A percentile compares a stretch with the other conserved stretches of the same genome.
Evolutionary conservation across 2,113 vertebrate species (phyloP).

Genomic region (Bubo bubo): DNA sequence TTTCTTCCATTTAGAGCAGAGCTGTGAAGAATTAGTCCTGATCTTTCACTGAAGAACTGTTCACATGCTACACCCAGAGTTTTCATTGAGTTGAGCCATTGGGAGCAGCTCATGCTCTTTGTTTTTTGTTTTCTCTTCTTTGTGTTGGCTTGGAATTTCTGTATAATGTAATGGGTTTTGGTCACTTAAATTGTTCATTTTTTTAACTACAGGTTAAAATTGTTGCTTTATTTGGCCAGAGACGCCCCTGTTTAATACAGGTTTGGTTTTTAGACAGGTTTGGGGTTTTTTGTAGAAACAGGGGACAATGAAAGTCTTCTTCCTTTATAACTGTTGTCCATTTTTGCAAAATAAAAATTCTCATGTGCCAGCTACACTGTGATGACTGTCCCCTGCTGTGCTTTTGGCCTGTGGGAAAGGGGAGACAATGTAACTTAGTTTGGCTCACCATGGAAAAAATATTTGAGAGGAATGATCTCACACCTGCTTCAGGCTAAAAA

Average conservation of each 20-base stretch:
- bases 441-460: slow-evolving; percentile 9
- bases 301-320: neutral
- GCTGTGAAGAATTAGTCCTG: neutral
- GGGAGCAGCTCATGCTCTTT: neutral
- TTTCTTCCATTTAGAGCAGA: neutral
- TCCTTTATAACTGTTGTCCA: neutral
- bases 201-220: neutral
- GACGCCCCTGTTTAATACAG: neutral
- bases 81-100: neutral
- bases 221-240: neutral
- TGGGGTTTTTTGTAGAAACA: neutral
- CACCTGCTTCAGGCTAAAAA: slow-evolving; percentile 59
- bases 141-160: neutral
- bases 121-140: neutral
- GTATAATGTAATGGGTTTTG: neutral
- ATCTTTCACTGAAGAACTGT: neutral
- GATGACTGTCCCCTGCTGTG: slow-evolving; percentile 42
- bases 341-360: neutral
- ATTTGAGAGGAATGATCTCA: slow-evolving; percentile 33
- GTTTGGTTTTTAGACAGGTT: neutral
- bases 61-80: neutral
- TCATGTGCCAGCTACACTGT: neutral
- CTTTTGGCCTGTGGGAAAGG: slow-evolving; percentile 21
- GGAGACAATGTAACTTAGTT: slow-evolving; percentile 19
- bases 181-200: neutral